Evolutionary conservation across 1,140 invertebrate genomes (phyloP).

Genomic region (Zaprionus ornatus): DNA sequence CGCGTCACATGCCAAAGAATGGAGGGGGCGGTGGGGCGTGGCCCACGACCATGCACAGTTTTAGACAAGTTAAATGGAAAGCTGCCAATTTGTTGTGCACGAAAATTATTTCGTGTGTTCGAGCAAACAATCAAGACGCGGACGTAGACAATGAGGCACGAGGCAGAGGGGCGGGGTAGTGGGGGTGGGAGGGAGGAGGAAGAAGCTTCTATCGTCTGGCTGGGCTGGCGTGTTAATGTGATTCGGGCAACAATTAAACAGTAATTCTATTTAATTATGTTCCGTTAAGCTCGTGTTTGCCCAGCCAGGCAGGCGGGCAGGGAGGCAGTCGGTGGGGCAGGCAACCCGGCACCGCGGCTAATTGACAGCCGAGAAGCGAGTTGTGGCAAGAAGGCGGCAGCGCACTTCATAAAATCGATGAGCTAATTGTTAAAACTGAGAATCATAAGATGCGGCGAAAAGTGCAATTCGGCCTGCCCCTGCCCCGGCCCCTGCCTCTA

Average conservation of each 20-base stretch:
- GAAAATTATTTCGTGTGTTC: constrained; percentile 48
- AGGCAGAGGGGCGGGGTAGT: too few species aligned
- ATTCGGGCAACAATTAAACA: constrained; percentile 62
- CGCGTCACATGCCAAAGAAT: constrained; percentile 21
- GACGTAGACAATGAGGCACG: not conserved
- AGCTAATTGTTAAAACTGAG: constrained; percentile 50
- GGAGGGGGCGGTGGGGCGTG: not conserved
- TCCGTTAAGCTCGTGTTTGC: constrained; percentile 40
- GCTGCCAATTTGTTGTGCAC: constrained; percentile 56
- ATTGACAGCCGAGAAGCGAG: constrained; percentile 54
- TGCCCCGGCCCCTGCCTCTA: not conserved
- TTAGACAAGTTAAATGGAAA: constrained; percentile 54
- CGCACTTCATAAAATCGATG: constrained; percentile 56
- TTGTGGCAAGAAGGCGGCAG: constrained; percentile 11
- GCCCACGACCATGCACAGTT: constrained; percentile 28
- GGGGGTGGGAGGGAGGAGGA: not conserved
- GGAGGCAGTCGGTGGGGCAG: too few species aligned
- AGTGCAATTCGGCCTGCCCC: constrained; percentile 53
- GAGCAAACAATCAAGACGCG: constrained; percentile 22
- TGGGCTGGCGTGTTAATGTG: constrained; percentile 64
- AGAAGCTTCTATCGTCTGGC: constrained; percentile 6
- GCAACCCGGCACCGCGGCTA: constrained; percentile 29
- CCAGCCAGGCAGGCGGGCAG: constrained; percentile 2
- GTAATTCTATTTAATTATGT: constrained; percentile 75
- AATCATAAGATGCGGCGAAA: constrained; percentile 31